A percentile compares a stretch with the other conserved stretches of the same genome.
Conservation (phyloP, 2,113 vertebrate genomes). For the Epinephelus lanceolatus region DNA sequence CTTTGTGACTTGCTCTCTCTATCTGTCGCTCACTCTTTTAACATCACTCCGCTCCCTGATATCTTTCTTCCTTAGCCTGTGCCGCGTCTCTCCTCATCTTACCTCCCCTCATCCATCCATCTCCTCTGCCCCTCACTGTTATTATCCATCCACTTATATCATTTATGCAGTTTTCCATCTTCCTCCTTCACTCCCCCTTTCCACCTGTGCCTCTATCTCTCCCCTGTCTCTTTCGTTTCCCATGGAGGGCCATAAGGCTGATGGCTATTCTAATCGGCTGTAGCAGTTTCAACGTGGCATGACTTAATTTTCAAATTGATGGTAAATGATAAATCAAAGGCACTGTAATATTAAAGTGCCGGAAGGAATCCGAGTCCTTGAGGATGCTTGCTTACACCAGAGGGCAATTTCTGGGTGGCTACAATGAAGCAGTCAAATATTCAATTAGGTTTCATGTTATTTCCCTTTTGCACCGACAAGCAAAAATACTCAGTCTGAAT, state of each 20-base stretch:
- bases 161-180: conserved; percentile 17
- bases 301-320: conserved; percentile 67
- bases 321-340: conserved; percentile 71
- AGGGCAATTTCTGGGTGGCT: conserved; percentile 16
- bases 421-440: conserved; percentile 32
- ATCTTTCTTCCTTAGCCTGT: conserved; percentile 14
- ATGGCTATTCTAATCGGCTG: conserved; percentile 62
- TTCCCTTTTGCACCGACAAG: neutral
- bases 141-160: conserved; percentile 45
- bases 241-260: conserved; percentile 26
- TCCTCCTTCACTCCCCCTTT: conserved; percentile 13
- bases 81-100: conserved; percentile 9
- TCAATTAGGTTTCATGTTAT: conserved; percentile 39
- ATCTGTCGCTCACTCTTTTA: conserved; percentile 14
- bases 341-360: conserved; percentile 32
- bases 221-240: conserved; percentile 29
- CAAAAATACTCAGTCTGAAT: neutral
- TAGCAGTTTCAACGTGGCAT: conserved; percentile 50
- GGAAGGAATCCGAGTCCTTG: conserved; percentile 42
- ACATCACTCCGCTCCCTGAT: neutral
- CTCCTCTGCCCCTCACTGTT: conserved; percentile 29
- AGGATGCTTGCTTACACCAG: conserved; percentile 17
- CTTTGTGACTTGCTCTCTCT: conserved; percentile 30
- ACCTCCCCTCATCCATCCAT: conserved; percentile 15
- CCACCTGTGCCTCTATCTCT: conserved; percentile 13